Evolutionary conservation across 2,888 invertebrate genomes (phyloP).

Genomic region (Synergus laeviventris): DNA sequence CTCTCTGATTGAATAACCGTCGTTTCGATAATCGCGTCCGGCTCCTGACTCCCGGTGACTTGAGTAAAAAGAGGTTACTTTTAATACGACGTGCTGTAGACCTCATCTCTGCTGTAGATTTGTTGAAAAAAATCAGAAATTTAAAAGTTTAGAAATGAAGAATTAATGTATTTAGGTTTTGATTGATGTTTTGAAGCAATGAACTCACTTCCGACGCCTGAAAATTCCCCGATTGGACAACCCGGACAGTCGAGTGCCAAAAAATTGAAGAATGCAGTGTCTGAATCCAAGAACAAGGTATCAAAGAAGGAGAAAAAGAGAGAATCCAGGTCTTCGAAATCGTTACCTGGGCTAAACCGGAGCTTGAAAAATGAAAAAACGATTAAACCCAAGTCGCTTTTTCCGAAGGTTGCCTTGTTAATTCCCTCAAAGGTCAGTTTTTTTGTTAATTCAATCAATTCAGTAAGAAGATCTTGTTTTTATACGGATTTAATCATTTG

Average conservation of each 20-base stretch:
- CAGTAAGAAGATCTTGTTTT: not conserved
- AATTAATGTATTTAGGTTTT: not conserved
- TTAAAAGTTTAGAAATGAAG: conserved; percentile 4
- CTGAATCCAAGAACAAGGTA: not conserved
- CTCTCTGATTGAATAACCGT: conserved; percentile 14
- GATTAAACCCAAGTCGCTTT: conserved; percentile 7
- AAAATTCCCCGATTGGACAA: conserved; percentile 16
- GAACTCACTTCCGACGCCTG: conserved; percentile 20
- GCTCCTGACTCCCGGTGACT: not conserved
- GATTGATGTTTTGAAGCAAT: conserved; percentile 8
- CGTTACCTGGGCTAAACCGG: not conserved
- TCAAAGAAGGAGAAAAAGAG: not conserved
- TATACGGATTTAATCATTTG: not conserved
- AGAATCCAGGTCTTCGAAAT: not conserved
- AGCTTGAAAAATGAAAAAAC: not conserved
- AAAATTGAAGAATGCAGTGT: not conserved
- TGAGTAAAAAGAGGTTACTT: not conserved
- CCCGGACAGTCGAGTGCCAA: not conserved
- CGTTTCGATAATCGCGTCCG: not conserved
- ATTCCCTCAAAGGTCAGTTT: conserved; percentile 17
- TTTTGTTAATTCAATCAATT: not conserved
- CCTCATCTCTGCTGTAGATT: not conserved
- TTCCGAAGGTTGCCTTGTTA: conserved; percentile 10
- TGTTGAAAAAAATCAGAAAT: not conserved
- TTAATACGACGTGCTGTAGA: conserved; percentile 8